phyloP scores from a whole-genome alignment of 2,888 invertebrate genomes.

The Leptinotarsa tumamoca region DNA sequence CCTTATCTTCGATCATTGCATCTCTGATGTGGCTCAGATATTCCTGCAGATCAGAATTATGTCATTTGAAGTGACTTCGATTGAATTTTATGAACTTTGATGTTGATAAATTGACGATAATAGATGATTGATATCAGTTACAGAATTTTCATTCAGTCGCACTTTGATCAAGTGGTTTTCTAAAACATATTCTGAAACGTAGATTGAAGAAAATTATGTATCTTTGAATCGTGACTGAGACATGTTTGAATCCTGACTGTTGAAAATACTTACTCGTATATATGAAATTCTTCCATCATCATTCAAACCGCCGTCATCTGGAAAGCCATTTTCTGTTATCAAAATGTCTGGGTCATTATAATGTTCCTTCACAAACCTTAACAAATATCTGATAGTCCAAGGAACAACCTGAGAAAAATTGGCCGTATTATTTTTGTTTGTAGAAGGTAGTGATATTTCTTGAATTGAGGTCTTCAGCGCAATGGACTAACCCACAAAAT shows the following conservation, averaged over 20 bases:
- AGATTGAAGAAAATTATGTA: neutral
- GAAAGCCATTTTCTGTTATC: constrained; percentile 72
- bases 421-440: neutral
- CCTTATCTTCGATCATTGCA: constrained; percentile 61
- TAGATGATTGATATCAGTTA: no score
- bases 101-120: neutral
- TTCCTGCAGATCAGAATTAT: constrained; percentile 50
- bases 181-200: neutral
- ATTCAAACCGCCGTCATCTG: constrained; percentile 64
- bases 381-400: constrained; percentile 71
- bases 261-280: constrained; percentile 47
- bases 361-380: constrained; percentile 66
- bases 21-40: constrained; percentile 67
- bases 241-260: no score
- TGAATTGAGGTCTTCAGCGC: neutral
- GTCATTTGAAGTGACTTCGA: no score
- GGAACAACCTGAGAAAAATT: constrained; percentile 65
- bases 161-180: neutral
- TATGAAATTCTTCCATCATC: constrained; percentile 68
- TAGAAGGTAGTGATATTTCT: neutral
- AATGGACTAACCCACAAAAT: no score
- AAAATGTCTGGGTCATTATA: constrained; percentile 69
- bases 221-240: neutral
- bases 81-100: neutral
- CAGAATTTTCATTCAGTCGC: no score